These are phyloP conservation scores for Engraulis encrasicolus DNA, from an alignment of 2,113 vertebrate genomes.

Conservation along the genomic window DNA sequence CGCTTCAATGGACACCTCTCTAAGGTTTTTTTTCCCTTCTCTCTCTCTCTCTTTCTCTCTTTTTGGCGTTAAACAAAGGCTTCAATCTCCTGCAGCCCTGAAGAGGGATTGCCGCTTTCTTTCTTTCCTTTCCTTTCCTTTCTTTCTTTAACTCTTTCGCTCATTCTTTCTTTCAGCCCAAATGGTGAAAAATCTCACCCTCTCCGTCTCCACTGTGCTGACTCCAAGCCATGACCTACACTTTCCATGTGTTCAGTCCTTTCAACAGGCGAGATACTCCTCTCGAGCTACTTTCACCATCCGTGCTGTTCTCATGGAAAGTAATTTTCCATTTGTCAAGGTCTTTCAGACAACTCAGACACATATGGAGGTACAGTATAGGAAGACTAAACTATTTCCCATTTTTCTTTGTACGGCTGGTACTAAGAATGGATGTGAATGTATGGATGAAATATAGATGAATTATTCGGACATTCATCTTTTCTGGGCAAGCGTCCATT, in stretches of 20 bases:
- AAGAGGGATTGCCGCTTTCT: background rate
- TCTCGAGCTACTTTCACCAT: slow-evolving; percentile 30
- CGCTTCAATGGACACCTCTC: slow-evolving; percentile 22
- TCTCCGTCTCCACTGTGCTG: slow-evolving; percentile 30
- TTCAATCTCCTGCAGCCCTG: slow-evolving; percentile 2
- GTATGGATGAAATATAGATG: background rate
- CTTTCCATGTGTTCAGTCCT: slow-evolving; percentile 39
- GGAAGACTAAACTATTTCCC: background rate
- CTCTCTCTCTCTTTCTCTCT: too few species aligned
- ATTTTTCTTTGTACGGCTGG: background rate
- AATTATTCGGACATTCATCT: background rate
- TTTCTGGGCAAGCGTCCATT: slow-evolving; percentile 15
- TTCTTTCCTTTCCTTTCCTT: too few species aligned
- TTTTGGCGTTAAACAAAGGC: slow-evolving; percentile 19
- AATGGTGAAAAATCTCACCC: slow-evolving; percentile 18
- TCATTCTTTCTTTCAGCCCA: background rate
- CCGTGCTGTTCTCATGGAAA: slow-evolving; percentile 40
- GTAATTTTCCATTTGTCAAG: slow-evolving; percentile 46
- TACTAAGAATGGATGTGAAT: background rate
- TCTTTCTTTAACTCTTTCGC: too few species aligned
- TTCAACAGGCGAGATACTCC: slow-evolving; percentile 32
- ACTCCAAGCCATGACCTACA: slow-evolving; percentile 38
- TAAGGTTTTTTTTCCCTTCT: slow-evolving; percentile 20
- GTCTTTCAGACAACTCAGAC: slow-evolving; percentile 8
- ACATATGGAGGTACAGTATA: background rate